Evolutionary conservation across 2,113 vertebrate species (phyloP), one percentile per base, ranked within the genome.

Genomic region (Mus musculus): DNA sequence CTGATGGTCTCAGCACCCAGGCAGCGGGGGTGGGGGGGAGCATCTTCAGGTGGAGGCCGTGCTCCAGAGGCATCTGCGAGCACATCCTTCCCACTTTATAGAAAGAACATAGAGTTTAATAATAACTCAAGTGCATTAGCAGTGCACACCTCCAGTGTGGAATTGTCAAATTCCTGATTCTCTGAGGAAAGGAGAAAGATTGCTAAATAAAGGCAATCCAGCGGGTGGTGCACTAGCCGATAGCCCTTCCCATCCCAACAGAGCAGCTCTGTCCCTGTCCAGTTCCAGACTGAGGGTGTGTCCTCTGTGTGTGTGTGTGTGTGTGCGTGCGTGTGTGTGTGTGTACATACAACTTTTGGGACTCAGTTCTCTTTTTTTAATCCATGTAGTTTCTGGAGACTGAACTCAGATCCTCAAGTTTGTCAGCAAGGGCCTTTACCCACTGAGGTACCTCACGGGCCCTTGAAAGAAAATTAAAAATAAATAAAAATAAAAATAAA

Each of bases 101-200:
- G 72, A 61, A 89, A 52, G 19, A 92, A 63, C 49, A n/a, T 22
- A 26, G 46, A 88, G 26, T 91, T 84, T 73, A 89, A 49, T 78
- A 67, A 63, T 86, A 19, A 46, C 56, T 42, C 73, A 77, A 16
- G 36, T 54, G 46, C 49, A 75, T n/a, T 30, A 89, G 49, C 77
- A 69, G n/a, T 67, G 78, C 24, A 90, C 84, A 63, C 16, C 49
- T 42, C 7, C 17, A 19, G 9, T 63, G 20, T 52, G 49, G 33
- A 20, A 65, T 36, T 42, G 10, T 52, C 36, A 28, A 46, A 36
- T 46, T 36, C 75, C 42, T 90, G 61, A 26, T 85, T 78, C 63
- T 33, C 17, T 14, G 59, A 28, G 56, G n/a, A 19, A 6, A 20
- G 36, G 52, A 84, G 77, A 84, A 63, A n/a, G 52, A 56, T 54